Evolutionary conservation across 2,113 vertebrate species (phyloP).

Genomic region (Callocephalon fimbriatum): DNA sequence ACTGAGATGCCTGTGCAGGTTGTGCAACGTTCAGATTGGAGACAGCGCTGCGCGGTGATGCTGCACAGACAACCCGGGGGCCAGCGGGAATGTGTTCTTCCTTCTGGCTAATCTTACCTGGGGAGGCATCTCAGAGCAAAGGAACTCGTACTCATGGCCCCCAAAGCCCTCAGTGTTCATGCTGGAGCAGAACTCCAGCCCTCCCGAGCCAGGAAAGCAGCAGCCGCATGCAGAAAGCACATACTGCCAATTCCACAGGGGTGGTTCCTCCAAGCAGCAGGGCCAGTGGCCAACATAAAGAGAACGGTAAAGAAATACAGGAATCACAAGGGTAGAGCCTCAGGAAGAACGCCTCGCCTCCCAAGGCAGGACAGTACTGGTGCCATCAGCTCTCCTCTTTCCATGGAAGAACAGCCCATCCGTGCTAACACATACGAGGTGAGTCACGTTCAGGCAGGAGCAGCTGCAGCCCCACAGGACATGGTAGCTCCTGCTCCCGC

Average conservation of each 20-base stretch:
- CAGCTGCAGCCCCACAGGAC: not conserved
- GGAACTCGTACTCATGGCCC: not conserved
- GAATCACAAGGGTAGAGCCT: not conserved
- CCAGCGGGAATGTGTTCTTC: not conserved
- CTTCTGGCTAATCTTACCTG: not conserved
- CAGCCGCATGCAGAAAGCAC: accelerated
- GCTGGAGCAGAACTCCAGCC: not conserved
- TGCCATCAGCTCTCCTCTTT: not conserved
- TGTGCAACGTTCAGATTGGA: accelerated
- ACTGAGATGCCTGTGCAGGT: not conserved
- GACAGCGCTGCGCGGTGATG: not conserved
- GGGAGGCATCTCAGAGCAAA: not conserved
- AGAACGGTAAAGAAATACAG: constrained; percentile 28
- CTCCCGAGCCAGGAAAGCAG: not conserved
- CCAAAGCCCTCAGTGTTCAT: not conserved
- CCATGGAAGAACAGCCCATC: not conserved
- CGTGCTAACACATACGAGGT: accelerated
- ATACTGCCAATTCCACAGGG: not conserved
- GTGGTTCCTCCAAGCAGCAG: not conserved
- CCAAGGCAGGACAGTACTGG: not conserved
- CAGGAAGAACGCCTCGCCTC: not conserved
- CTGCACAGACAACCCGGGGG: not conserved
- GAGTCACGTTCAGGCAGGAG: not conserved
- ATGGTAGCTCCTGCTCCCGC: not conserved
- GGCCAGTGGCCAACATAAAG: constrained; percentile 40